Evolutionary conservation across 2,888 invertebrate genomes (phyloP), one percentile per base, ranked within the genome.

Genomic region (Prenolepis imparis): DNA sequence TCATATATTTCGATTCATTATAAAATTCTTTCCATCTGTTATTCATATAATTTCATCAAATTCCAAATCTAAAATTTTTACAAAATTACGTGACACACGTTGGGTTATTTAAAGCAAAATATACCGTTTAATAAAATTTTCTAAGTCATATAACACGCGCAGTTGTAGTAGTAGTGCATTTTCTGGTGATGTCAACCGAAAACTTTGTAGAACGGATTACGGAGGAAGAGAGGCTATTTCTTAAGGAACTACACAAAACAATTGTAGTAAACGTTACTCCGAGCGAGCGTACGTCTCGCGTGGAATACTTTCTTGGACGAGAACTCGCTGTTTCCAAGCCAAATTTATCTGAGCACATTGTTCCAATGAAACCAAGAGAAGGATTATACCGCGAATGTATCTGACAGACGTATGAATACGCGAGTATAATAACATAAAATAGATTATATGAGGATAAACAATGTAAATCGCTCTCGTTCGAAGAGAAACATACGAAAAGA

Each of bases 291-390:
- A 57, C 59, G 41, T 36, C 52, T 67, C 48, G 6, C 15, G 15
- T 41, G 48, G 77, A 67, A 67, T 63, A 73, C 44, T 59, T 48
- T 52, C 21, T 55, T 61, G 52, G 21, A 24, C 44, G 66, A 52
- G n/a, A 77, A 72, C 64, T 48, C 39, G 57, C 57, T 57, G 15
- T 52, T 81, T 48, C 28, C 64, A 24, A 28, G 59, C 41, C 55
- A 57, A 67, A 73, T 84, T 57, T 63, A 55, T 67, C 73, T 52
- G 66, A 36, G 57, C 77, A 63, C 55, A 41, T 44, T 61, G 66
- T 21, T 44, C 28, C 81, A 44, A 66, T 81, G 87, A 84, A 64
- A 74, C 41, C 63, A 66, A 78, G 55, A 72, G 44, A 28, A 24
- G 59, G 78, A 72, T 77, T 87, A 83, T 44, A 59, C 28, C 66